These are phyloP conservation scores for Prunella fulvescens DNA, from an alignment of 2,113 vertebrate species.

Conservation along the genomic window DNA sequence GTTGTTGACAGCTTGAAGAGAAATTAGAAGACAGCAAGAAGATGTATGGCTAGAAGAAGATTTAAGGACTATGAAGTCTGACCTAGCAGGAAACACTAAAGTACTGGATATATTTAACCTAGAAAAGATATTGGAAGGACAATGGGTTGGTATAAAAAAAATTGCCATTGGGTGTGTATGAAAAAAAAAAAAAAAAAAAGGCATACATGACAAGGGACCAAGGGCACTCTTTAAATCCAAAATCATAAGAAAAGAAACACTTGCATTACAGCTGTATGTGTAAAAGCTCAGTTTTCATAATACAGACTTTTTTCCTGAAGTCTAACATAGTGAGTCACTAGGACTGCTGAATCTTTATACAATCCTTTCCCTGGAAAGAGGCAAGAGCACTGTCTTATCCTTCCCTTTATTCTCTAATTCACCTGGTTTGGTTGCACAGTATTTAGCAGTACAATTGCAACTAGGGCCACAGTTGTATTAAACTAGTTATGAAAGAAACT, in stretches of 20 bases:
- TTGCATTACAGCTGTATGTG: neutral
- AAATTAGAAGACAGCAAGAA: neutral
- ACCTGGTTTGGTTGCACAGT: neutral
- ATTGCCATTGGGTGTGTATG: neutral
- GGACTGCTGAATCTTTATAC: neutral
- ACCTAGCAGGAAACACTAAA: neutral
- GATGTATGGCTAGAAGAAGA: neutral
- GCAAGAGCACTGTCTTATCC: neutral
- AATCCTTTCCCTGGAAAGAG: neutral
- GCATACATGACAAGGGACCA: neutral
- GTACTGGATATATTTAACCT: neutral
- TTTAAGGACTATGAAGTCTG: neutral
- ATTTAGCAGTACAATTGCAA: neutral
- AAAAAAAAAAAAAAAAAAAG: neutral
- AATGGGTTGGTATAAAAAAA: neutral
- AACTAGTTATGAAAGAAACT: neutral
- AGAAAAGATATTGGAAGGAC: neutral
- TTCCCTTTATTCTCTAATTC: neutral
- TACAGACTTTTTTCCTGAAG: neutral
- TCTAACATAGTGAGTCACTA: neutral
- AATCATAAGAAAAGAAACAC: neutral
- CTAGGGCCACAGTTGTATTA: neutral
- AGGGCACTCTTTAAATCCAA: neutral
- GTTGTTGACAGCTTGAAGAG: neutral
- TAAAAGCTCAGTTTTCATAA: neutral